phyloP scores from a whole-genome alignment of 2,888 invertebrate species.

The Acanthoscelides obtectus region DNA sequence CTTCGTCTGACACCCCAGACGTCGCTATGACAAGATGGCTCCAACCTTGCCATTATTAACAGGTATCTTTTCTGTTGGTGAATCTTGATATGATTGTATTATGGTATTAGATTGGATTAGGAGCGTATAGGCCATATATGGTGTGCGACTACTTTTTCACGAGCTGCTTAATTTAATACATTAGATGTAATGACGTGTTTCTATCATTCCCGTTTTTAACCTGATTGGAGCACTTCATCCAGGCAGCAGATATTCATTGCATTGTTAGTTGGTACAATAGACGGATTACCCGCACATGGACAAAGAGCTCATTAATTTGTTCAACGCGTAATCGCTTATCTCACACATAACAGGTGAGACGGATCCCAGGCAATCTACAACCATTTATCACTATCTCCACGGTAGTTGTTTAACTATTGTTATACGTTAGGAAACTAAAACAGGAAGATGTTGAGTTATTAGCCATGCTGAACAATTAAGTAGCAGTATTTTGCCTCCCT shows the following conservation, averaged over 20 bases:
- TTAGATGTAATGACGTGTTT: not conserved
- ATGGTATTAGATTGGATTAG: too few species aligned
- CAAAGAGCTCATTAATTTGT: not conserved
- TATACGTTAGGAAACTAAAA: not conserved
- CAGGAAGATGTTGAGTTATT: too few species aligned
- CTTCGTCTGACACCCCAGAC: too few species aligned
- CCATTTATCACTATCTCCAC: not conserved
- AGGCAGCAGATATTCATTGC: not conserved
- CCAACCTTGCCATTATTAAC: too few species aligned
- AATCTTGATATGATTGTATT: too few species aligned
- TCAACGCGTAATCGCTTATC: not conserved
- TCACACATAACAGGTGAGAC: not conserved
- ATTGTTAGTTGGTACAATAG: not conserved
- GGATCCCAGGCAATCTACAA: not conserved
- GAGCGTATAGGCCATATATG: too few species aligned
- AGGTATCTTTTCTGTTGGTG: too few species aligned
- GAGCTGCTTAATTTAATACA: too few species aligned
- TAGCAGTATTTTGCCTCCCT: too few species aligned
- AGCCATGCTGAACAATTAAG: too few species aligned
- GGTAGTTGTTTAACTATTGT: not conserved
- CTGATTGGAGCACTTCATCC: not conserved
- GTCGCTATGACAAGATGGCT: too few species aligned
- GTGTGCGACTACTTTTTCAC: too few species aligned
- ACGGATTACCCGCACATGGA: not conserved
- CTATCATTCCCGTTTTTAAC: not conserved